Conservation (phyloP, 2,113 vertebrate species). For the Boulengeromyrus knoepffleri region DNA sequence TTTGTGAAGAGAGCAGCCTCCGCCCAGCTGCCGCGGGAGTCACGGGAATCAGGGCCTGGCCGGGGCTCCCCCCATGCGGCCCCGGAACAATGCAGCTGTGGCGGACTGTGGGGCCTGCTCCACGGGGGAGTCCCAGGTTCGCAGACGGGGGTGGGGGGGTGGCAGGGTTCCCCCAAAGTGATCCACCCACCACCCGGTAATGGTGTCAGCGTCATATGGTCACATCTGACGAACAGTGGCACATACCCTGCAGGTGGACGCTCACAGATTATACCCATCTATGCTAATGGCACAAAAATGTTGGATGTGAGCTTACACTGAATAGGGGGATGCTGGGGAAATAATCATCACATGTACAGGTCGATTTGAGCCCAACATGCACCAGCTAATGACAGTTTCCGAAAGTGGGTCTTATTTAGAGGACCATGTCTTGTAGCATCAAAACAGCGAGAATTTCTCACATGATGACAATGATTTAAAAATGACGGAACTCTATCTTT, state of each 20-base stretch:
- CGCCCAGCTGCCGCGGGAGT: slow-evolving; percentile 42
- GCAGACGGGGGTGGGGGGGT: not conserved
- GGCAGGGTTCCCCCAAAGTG: not conserved
- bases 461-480: not conserved
- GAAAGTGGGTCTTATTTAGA: not conserved
- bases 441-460: not conserved
- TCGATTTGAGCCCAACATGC: not conserved
- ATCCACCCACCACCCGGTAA: not conserved
- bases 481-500: not conserved
- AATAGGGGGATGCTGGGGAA: not conserved
- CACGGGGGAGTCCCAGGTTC: not conserved
- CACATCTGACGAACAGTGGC: not conserved
- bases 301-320: not conserved
- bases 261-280: not conserved
- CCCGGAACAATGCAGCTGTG: slow-evolving; percentile 33
- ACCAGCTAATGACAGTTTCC: not conserved
- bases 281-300: not conserved
- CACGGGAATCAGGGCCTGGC: slow-evolving; percentile 42
- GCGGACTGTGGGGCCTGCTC: slow-evolving; percentile 3
- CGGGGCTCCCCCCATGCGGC: slow-evolving; percentile 14
- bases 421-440: not conserved
- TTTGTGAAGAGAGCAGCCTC: slow-evolving; percentile 31
- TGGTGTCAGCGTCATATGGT: not conserved
- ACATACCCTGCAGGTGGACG: not conserved
- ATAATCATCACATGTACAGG: not conserved